Evolutionary conservation across 2,113 vertebrate species (phyloP), one percentile per base, ranked within the genome.

Genomic region (Pterocles orientalis): DNA sequence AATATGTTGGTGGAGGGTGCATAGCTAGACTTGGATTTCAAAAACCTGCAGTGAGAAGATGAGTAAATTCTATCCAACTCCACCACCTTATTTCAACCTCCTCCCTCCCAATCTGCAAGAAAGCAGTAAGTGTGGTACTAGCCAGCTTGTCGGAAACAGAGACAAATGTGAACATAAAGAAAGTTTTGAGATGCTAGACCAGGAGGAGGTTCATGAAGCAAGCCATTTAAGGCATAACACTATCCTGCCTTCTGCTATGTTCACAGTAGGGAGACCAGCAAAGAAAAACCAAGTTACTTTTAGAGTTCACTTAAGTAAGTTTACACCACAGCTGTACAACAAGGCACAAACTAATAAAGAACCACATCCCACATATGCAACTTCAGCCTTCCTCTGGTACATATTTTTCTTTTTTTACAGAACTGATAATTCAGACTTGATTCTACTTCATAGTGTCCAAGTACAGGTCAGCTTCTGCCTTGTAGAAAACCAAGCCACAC

Each of bases 131-230:
- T 14, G 60, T 2, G 31, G 41, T 3, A 39, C 24, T 11, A 76
- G 53, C 11, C 48, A 64, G 2, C 29, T 24, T 31, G 20, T 36
- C 58, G 76, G 61, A 18, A 82, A 50, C 64, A 66, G 18, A 88
- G 33, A 51, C 17, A 75, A 50, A 57, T 0, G 5, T 0, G 1
- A 62, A 12, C 0, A 0, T 64, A 43, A 60, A 76, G 11, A 14
- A 80, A 57, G 20, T 21, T 69, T 4, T n/a, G 33, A 70, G 82
- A n/a, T 26, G 41, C 39, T 68, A 31, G 28, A 62, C 26, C 33
- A 90, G 41, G 16, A 92, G 34, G 16, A 57, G 18, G 21, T 10
- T 81, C 14, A 17, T 7, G 12, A 80, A 36, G 21, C 28, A 69
- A 77, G n/a, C 43, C 48, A 33, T 9, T 25, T 9, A 33, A 76